Base-by-base conservation (phyloP, 2,797 vertebrate species). In the Myotis findleyi region DNA sequence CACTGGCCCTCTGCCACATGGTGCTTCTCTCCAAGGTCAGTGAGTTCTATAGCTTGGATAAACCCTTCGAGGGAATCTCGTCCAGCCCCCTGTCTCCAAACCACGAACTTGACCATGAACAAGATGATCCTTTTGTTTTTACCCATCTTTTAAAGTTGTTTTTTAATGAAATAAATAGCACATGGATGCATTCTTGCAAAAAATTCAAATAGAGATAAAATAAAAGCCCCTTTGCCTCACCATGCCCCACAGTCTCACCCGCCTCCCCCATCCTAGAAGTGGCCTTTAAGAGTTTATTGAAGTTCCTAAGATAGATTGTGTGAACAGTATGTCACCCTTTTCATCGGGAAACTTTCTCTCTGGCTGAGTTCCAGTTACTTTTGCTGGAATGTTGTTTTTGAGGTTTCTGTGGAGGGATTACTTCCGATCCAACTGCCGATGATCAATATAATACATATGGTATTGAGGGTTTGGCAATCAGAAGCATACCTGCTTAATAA, bases 81-180 rank as follows among this genome's bases (percentile, higher is more conserved):
- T 41, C 30, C 33, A 90, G 21, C 9, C 17, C 17, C 7, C 44
- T 27, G 1, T 33, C 27, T 73, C 79, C 71, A 89, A 76, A 72
- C 81, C 57, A 47, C 14, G 38, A 84, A 41, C 21, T 85, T 21
- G 66, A 38, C 79, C 38, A 5, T 23, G 18, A 72, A 49, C 27
- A 66, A 49, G 38, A 66, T 33, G 7, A 44, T 93, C 14, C 27
- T 51, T 64, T 89, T 14, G 49, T 76, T 76, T 82, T 5, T 2
- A 36, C 20, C 44, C 47, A 30, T 75, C 44, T 81, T 96, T 83
- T 27, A 66, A 95, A 57, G 68, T 77, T 59, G 62, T 30, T 94
- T 91, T 89, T 49, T 64, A 90, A 88, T 83, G n/a, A 66, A 82
- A 72, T 21, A 55, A 27, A n/a, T 51, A 57, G 82, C 25, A 44